phyloP scores from a whole-genome alignment of 2,888 invertebrate species.

The Chrysolina americana region DNA sequence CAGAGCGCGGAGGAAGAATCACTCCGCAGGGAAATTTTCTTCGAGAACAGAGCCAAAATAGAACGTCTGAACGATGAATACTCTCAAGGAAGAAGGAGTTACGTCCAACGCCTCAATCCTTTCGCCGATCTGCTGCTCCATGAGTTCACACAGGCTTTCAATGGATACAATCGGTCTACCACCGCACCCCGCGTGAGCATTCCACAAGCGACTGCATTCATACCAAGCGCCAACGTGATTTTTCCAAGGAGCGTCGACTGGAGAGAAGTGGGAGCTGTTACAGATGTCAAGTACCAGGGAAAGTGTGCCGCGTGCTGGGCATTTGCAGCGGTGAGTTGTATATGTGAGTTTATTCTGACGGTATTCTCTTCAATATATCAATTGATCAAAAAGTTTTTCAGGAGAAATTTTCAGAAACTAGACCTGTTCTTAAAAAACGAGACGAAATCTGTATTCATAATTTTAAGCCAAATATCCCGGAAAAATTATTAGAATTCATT shows the following conservation, averaged over 20 bases:
- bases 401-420: no score
- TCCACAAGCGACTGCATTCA: slow-evolving; percentile 59
- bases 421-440: no score
- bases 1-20: slow-evolving; percentile 59
- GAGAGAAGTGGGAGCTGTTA: slow-evolving; percentile 66
- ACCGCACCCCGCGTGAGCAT: slow-evolving; percentile 23
- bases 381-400: no score
- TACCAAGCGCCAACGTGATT: slow-evolving; percentile 64
- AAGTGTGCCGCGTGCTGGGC: slow-evolving; percentile 67
- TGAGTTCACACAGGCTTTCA: slow-evolving; percentile 64
- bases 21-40: slow-evolving; percentile 64
- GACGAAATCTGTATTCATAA: no score
- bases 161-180: slow-evolving; percentile 67
- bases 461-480: no score
- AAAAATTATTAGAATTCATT: no score
- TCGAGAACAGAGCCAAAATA: slow-evolving; percentile 66
- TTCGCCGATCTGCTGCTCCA: slow-evolving; percentile 65
- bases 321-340: slow-evolving; percentile 65
- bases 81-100: slow-evolving; percentile 59
- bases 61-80: slow-evolving; percentile 64
- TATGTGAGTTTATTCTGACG: neutral
- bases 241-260: slow-evolving; percentile 65
- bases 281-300: slow-evolving; percentile 64
- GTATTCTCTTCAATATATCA: no score
- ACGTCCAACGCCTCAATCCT: slow-evolving; percentile 64